Evolutionary conservation across 2,113 vertebrate species (phyloP), one percentile per base, ranked within the genome.

Genomic region (Oncorhynchus keta): DNA sequence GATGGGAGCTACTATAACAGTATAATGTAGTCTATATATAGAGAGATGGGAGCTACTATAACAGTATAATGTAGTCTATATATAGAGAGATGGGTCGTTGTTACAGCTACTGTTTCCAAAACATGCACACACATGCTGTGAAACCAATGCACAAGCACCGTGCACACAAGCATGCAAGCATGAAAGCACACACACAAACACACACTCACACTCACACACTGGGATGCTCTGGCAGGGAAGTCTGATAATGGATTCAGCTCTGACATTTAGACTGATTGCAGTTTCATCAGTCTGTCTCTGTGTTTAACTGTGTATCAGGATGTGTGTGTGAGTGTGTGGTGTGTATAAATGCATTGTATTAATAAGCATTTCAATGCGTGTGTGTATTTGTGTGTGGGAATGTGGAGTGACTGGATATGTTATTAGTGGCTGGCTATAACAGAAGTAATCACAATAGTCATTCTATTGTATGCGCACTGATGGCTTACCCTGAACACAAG

Each of bases 71-170:
- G 24, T 24, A 24, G 24, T 24, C 24, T 24, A 24, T 24, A 24
- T 24, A 24, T 24, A 24, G 32, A 51, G 49, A 51, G 49, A 51
- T 51, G 49, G 14, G 6, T 35, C 6, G 12, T 35, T 79, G 26
- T 30, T 67, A 88, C 89, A 90, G 84, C 90, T 90, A 88, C 83
- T 81, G 84, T 9, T 45, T 45, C 9, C 39, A 9, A 45, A 45
- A 12, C 39, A 45, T 72, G 73, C 75, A 71, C 72, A 85, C 88
- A 81, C 84, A 80, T 92, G 89, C 90, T 87, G 91, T 91, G 91
- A 91, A 90, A 88, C 74, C 76, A 24, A 73, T 26, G 16, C n/a
- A 78, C 39, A 39, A 39, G 39, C 39, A 39, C 39, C 9, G 39
- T 39, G 39, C 13, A 76, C 32, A 69, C 11, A 18, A 62, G 45